phyloP scores from a whole-genome alignment of 35 echinoderm and acorn worm species.

The Lytechinus pictus region DNA sequence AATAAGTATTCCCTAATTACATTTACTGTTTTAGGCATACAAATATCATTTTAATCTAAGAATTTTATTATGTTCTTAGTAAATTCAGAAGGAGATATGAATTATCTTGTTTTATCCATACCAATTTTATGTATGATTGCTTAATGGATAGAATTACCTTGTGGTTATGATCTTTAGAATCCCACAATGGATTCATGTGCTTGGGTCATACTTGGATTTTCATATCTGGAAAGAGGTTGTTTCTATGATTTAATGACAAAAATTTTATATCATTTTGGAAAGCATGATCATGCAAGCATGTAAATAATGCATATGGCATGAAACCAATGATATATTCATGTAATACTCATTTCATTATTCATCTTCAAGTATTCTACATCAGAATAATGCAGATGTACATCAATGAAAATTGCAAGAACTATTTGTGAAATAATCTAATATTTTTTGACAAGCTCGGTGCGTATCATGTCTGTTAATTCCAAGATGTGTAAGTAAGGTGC shows the following conservation, averaged over 20 bases:
- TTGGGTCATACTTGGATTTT: background rate
- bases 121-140: background rate
- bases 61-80: no score
- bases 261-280: background rate
- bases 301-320: background rate
- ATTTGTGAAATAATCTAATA: no score
- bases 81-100: background rate
- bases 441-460: no score
- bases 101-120: background rate
- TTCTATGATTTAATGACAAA: no score
- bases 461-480: no score
- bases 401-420: no score
- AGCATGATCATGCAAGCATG: background rate
- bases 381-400: no score
- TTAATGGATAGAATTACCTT: background rate
- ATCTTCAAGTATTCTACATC: no score
- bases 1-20: background rate
- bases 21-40: background rate
- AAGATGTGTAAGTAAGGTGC: no score
- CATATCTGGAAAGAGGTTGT: no score
- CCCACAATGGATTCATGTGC: background rate
- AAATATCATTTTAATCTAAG: background rate
- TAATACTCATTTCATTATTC: no score
- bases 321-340: background rate
- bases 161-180: background rate